Base-by-base conservation (phyloP, 1,140 invertebrate species). In the Portunus trituberculatus region DNA sequence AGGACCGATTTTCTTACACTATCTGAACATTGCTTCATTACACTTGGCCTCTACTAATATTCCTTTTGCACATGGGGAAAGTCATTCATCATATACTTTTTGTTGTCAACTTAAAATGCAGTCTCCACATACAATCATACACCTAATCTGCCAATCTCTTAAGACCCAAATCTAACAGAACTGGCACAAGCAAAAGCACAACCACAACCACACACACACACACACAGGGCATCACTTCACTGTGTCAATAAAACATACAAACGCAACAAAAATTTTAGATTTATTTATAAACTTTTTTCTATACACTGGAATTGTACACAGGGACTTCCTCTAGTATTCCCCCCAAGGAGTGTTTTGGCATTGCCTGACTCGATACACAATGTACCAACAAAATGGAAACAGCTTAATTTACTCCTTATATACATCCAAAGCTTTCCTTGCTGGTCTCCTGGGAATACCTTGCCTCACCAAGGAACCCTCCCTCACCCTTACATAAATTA, bases 251-350 rank as follows among this genome's bases (percentile, higher is more conserved):
- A 59, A 59, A 59, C 52, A 14, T 59, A 59, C 28, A 93, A 48
- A 86, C 7, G 0, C n/a, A 88, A 82, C 7, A 87, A 93, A 83
- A 93, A 29, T 93, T 93, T 88, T 20, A 29, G 6, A 31, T 93
- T 93, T 93, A 93, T 93, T 93, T 93, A 93, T 93, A 93, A 93
- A 93, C 67, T 76, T 76, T 39, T 91, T 86, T 93, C 92, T 93
- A 93, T 93, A 93, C 92, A 93, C 32, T 88, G 92, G 92, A 93
- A 93, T 88, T 94, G 88, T 94, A 91, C 88, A 91, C 88, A 91
- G 88, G 89, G 39, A 76, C 67, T 89, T 59, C 86, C 89, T 94
- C 48, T 89, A 59, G 39, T 48, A 90, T 28, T 76, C 88, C 89
- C 89, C 67, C 88, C 93, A 94, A 67, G 76, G 67, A 46, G 48